Conservation (phyloP, 2,888 invertebrate genomes). For the Sinhomidia bicolor region DNA sequence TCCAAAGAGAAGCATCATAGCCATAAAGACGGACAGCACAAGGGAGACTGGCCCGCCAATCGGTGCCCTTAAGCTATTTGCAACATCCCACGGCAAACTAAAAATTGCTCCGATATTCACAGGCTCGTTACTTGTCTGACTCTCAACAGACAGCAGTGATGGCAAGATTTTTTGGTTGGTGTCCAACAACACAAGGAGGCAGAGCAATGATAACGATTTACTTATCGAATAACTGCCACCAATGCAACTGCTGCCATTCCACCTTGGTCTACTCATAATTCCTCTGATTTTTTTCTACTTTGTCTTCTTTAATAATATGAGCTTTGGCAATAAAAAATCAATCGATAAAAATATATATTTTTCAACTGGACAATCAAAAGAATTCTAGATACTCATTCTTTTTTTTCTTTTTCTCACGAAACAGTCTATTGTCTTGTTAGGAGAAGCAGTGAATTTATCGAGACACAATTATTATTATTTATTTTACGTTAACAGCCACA, state of each 20-base stretch:
- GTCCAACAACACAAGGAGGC: conserved; percentile 64
- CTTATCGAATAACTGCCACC: background rate
- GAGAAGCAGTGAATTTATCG: conserved; percentile 10
- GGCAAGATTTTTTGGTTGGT: conserved; percentile 58
- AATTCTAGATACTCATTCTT: background rate
- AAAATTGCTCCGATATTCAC: conserved; percentile 76
- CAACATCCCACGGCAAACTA: conserved; percentile 78
- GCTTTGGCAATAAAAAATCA: conserved; percentile 69
- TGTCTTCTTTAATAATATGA: no score
- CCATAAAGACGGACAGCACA: conserved; percentile 70
- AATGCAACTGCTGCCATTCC: background rate
- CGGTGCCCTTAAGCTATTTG: conserved; percentile 78
- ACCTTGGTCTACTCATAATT: conserved; percentile 29
- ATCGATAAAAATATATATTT: conserved; percentile 50
- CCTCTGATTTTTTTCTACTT: background rate
- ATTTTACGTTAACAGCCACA: no score
- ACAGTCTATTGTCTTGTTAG: background rate
- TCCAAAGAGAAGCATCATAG: conserved; percentile 76
- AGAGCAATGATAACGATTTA: conserved; percentile 24
- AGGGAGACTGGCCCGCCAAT: conserved; percentile 71
- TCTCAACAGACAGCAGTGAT: background rate
- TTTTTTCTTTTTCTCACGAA: background rate
- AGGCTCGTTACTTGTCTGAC: conserved; percentile 67
- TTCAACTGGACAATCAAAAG: conserved; percentile 13
- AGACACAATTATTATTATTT: background rate